Conservation (phyloP, 2,888 invertebrate species). For the Exephanes ischioxanthus region DNA sequence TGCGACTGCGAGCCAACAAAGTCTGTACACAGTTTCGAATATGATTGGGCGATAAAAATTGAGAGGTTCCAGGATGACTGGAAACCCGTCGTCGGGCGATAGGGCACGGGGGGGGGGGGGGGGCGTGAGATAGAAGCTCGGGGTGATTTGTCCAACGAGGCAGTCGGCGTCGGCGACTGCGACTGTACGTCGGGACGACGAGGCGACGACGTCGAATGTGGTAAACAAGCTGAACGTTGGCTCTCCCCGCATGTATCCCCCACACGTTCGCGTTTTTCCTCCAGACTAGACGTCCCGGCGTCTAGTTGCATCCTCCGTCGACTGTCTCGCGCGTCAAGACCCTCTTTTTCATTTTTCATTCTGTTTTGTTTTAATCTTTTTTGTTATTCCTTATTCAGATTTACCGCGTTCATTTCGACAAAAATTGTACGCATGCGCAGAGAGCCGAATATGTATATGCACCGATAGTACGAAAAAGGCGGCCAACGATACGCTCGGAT, state of each 20-base stretch:
- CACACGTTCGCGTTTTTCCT: conserved; percentile 10
- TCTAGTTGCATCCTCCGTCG: conserved; percentile 49
- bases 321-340: conserved; percentile 12
- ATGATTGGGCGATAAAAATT: conserved; percentile 63
- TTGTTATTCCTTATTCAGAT: conserved; percentile 7
- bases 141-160: conserved; percentile 63
- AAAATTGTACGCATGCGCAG: conserved; percentile 24
- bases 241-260: conserved; percentile 11
- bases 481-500: not conserved
- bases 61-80: conserved; percentile 47
- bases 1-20: conserved; percentile 14
- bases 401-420: conserved; percentile 27
- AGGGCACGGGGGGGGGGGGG: conserved; percentile 1
- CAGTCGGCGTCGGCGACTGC: conserved; percentile 60
- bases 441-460: not conserved
- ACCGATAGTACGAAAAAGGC: conserved; percentile 7
- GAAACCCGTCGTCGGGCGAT: not conserved
- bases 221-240: conserved; percentile 56
- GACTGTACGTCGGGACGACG: conserved; percentile 59
- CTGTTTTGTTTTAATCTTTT: not conserved
- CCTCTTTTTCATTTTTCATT: conserved; percentile 20
- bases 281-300: conserved; percentile 60
- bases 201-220: conserved; percentile 53
- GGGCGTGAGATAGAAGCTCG: conserved; percentile 8
- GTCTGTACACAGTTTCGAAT: conserved; percentile 37